A percentile compares a stretch with the other conserved stretches of the same genome.
Conservation (phyloP, 2,113 vertebrate genomes). For the Anoura caudifer region DNA sequence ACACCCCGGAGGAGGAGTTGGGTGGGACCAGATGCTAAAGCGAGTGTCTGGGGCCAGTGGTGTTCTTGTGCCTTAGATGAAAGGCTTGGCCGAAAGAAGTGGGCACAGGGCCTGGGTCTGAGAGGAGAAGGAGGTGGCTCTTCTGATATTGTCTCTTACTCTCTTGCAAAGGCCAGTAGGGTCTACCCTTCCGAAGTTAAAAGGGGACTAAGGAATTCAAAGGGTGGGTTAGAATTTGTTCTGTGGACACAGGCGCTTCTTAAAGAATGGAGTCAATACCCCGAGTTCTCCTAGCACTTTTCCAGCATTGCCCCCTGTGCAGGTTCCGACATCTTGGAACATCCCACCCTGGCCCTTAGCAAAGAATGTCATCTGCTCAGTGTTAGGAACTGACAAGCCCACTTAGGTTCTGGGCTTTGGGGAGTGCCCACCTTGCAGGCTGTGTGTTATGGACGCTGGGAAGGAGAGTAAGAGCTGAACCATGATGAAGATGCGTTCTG, state of each 20-base stretch:
- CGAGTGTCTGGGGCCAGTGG: not conserved
- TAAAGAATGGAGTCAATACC: not conserved
- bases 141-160: not conserved
- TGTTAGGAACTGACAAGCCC: not conserved
- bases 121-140: not conserved
- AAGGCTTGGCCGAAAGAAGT: not conserved
- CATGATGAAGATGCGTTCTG: not conserved
- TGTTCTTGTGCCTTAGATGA: not conserved
- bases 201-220: not conserved
- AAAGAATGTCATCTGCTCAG: not conserved
- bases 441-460: not conserved
- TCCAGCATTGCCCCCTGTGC: not conserved
- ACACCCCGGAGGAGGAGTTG: not conserved
- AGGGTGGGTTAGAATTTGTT: not conserved
- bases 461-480: not conserved
- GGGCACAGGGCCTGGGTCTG: not conserved
- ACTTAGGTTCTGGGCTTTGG: not conserved
- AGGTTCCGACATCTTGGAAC: not conserved
- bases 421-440: not conserved
- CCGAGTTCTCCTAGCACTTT: not conserved
- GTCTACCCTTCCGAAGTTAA: not conserved
- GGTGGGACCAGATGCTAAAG: slow-evolving; percentile 33
- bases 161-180: not conserved
- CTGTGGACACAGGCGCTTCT: not conserved
- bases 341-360: not conserved